Conservation (phyloP, 2,888 invertebrate genomes). For the Ochropacha duplaris region DNA sequence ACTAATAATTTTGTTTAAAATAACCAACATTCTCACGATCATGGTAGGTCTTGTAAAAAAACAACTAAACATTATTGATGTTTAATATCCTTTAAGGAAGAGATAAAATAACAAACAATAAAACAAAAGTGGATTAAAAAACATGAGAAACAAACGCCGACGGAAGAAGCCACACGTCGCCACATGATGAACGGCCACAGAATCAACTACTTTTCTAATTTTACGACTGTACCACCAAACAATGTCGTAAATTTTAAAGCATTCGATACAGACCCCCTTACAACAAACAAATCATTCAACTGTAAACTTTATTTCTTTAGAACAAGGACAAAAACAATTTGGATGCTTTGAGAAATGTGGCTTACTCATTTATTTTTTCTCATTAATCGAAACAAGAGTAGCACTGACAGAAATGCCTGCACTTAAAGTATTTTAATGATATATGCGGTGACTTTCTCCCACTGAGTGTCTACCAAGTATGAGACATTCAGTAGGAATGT, state of each 20-base stretch:
- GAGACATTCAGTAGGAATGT: neutral
- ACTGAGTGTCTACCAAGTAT: neutral
- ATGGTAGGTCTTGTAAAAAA: neutral
- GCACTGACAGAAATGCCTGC: constrained; percentile 21
- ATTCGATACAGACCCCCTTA: constrained; percentile 4
- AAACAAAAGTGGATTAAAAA: constrained; percentile 4
- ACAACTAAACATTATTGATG: neutral
- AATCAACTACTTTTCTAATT: constrained; percentile 28
- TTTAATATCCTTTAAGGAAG: constrained; percentile 2
- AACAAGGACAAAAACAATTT: neutral
- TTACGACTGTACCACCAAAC: constrained; percentile 29
- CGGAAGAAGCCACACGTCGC: constrained; percentile 4
- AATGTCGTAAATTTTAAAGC: constrained; percentile 37
- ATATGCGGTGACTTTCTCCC: constrained; percentile 18
- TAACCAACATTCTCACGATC: neutral
- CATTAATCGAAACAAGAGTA: constrained; percentile 21
- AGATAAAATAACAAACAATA: neutral
- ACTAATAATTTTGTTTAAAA: too few species aligned
- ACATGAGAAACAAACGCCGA: constrained; percentile 2
- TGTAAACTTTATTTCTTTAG: neutral
- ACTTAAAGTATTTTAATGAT: constrained; percentile 41
- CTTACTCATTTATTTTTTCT: constrained; percentile 15
- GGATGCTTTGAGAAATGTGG: neutral
- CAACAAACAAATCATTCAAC: neutral
- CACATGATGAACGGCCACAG: constrained; percentile 3